Base-by-base conservation (phyloP, 1,140 invertebrate species). In the Parapsyche elsis region DNA sequence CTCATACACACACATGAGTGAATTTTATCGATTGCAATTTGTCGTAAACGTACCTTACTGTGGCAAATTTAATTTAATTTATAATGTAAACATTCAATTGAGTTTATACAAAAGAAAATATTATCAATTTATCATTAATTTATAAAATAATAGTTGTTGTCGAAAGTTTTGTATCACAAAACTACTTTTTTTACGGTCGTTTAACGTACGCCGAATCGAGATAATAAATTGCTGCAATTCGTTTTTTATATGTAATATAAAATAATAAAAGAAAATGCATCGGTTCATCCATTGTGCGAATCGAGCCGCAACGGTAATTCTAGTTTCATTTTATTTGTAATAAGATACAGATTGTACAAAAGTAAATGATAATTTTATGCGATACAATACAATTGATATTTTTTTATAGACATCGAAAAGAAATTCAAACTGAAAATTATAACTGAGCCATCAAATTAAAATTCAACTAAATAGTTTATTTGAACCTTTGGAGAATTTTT, bases 101-200 rank as follows among this genome's bases (percentile, higher is more conserved):
- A 1, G 7, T 38, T 1, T 38, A 38, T 38, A 38, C 30, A 38
- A 38, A 38, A 38, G 30, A 38, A 38, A 4, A 38, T 38, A 7
- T 38, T 38, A 38, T 38, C 30, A 7, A 7, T 38, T 38, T 38
- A 38, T 38, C 7, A 38, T 38, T 1, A 4, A 38, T 38, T 5
- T 19, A 2, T 16, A 61, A 19, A 61, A 61, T 61, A 19, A 21
- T 61, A 21, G 57, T 19, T 1, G 19, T 16, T 61, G 7, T 61
- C 7, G 57, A 21, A 61, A 61, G 57, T 61, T 61, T 57, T 21
- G 21, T 21, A 7, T 16, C 16, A 61, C 57, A 61, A 61, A 61
- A 61, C 57, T 61, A 61, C 16, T 19, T 61, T 76, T 38, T 76
- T 75, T 53, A 75, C 73, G 49, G 74, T 61, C 49, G 74, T 44